A percentile compares a stretch with the other conserved stretches of the same genome.
Conservation (phyloP, 2,113 vertebrate species). For the Notarius lentiginosus region DNA sequence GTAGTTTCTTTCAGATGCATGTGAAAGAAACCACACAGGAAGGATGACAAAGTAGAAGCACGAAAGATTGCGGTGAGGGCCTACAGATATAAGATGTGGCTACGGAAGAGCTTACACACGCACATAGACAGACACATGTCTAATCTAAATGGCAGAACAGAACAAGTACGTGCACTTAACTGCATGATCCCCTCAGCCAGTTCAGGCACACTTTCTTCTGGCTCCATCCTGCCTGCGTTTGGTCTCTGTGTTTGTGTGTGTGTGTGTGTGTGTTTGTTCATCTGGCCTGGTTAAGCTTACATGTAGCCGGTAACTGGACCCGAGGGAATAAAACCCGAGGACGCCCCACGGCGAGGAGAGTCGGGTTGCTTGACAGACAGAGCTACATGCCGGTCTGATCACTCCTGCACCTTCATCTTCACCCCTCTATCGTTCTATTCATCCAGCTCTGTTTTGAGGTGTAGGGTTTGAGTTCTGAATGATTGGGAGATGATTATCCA, state of each 20-base stretch:
- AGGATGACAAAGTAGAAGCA: conserved; percentile 8
- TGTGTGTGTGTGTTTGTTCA: conserved; percentile 40
- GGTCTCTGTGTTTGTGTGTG: conserved; percentile 5
- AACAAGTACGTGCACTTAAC: conserved; percentile 72
- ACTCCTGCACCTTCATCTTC: conserved; percentile 51
- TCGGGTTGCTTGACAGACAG: conserved; percentile 71
- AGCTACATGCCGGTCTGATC: conserved; percentile 63
- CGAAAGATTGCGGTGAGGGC: background rate
- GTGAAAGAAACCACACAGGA: background rate
- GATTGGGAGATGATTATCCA: background rate
- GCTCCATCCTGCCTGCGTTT: conserved; percentile 68
- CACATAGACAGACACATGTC: conserved; percentile 39
- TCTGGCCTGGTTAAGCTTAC: conserved; percentile 69
- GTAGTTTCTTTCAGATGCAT: background rate
- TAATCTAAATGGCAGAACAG: conserved; percentile 38
- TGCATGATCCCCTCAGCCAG: conserved; percentile 69
- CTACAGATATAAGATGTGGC: conserved; percentile 25
- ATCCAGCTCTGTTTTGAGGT: background rate
- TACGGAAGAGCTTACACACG: conserved; percentile 48
- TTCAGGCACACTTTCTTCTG: conserved; percentile 69
- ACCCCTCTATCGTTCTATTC: background rate
- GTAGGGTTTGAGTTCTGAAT: background rate
- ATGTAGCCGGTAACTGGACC: conserved; percentile 74
- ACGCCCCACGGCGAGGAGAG: conserved; percentile 58
- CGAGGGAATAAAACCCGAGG: conserved; percentile 69